Evolutionary conservation across 2,113 vertebrate species (phyloP), one percentile per base, ranked within the genome.

Genomic region (Cariama cristata): DNA sequence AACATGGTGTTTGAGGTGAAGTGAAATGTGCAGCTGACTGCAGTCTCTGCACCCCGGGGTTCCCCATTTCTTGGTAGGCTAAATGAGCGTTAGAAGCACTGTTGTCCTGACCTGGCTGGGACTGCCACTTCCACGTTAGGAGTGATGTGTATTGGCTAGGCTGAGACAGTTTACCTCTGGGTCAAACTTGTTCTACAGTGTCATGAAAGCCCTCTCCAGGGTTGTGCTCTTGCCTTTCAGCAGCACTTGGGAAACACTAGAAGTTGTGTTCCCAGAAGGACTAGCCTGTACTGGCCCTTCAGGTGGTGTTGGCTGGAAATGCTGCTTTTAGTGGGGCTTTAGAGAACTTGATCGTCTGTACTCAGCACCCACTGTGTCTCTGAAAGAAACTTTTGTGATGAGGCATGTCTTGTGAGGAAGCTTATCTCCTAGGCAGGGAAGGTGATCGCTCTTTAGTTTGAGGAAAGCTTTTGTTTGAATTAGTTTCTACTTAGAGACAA

Each of bases 361-460:
- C 47, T 73, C 45, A 9, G 92, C 88, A 83, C 85, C 45, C 44
- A 40, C 83, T 50, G 18, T 62, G 38, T 50, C 82, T 86, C 77
- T 91, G 80, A 93, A 95, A 92, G 90, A 71, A 81, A 32, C 86
- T 71, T 69, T 55, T 96, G 72, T 95, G 90, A 80, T 84, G 79
- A 58, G 68, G 79, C 83, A 32, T 80, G 72, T 80, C 88, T 86
- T 74, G 47, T 86, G 86, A 93, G 76, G 73, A 64, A 44, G 91
- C 69, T 95, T 53, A 72, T 84, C 76, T 88, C 50, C 59, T 50
- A 35, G 40, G 30, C 35, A 79, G 56, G 73, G 66, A 63, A 72
- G 33, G 59, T 52, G 72, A 30, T 20, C 40, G 68, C 56, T 88
- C 12, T 80, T 19, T 49, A 12, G 33, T 59, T 84, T 42, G 58